A percentile compares a stretch with the other conserved stretches of the same genome.
Conservation (phyloP, 2,888 invertebrate genomes). For the Nomada lathburiana region DNA sequence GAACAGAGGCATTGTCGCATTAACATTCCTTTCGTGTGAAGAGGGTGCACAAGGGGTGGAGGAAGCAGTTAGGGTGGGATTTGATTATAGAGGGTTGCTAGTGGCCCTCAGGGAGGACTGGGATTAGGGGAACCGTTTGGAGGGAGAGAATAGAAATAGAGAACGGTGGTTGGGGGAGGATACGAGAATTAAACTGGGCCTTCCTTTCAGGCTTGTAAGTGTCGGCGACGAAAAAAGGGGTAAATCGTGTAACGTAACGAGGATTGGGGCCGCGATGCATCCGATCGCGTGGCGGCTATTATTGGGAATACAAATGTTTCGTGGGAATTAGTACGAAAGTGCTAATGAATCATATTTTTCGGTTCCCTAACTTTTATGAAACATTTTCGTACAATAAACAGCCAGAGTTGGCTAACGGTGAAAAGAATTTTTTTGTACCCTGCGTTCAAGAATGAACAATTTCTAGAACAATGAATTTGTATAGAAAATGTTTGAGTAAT, state of each 20-base stretch:
- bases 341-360: too few species aligned
- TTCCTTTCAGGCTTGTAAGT: slow-evolving; percentile 63
- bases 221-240: slow-evolving; percentile 50
- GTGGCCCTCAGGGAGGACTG: slow-evolving; percentile 64
- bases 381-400: too few species aligned
- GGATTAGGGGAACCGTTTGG: slow-evolving; percentile 51
- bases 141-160: slow-evolving; percentile 53
- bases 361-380: too few species aligned
- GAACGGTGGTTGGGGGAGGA: slow-evolving; percentile 37
- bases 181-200: slow-evolving; percentile 72
- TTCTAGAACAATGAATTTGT: too few species aligned
- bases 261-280: slow-evolving; percentile 40
- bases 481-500: too few species aligned
- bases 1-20: slow-evolving; percentile 83
- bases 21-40: slow-evolving; percentile 84
- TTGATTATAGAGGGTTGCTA: slow-evolving; percentile 83
- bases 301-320: not conserved
- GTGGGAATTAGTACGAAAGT: too few species aligned
- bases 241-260: slow-evolving; percentile 55
- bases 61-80: slow-evolving; percentile 82
- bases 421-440: too few species aligned
- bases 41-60: slow-evolving; percentile 74
- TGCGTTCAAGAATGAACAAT: too few species aligned
- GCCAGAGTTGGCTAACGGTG: too few species aligned
- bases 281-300: slow-evolving; percentile 3